Evolutionary conservation across 2,797 vertebrate genomes (phyloP).

Genomic region (Myripristis jacobus): DNA sequence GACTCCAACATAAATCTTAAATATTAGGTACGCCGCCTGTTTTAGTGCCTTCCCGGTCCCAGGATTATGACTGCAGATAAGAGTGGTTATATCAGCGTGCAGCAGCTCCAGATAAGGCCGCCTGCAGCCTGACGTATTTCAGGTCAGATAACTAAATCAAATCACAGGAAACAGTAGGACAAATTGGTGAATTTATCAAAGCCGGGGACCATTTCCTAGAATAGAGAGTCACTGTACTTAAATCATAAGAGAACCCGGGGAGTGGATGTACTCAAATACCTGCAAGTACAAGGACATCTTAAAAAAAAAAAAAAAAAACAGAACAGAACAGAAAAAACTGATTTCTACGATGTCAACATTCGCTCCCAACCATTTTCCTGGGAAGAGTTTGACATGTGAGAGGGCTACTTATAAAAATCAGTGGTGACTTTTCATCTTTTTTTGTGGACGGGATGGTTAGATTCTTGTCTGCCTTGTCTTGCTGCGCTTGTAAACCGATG

Average conservation of each 20-base stretch:
- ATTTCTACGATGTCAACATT: not conserved
- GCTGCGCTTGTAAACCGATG: conserved; percentile 63
- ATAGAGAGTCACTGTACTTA: not conserved
- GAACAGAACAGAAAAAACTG: no score
- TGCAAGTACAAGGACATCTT: no score
- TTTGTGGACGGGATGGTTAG: not conserved
- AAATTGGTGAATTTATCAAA: conserved; percentile 3
- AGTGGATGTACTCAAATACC: no score
- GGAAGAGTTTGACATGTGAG: conserved; percentile 23
- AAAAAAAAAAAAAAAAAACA: no score
- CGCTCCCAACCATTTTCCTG: not conserved
- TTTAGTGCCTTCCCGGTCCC: conserved; percentile 13
- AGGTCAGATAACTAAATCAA: conserved; percentile 22
- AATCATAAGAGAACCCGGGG: not conserved
- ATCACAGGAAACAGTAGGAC: conserved; percentile 9
- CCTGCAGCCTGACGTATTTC: conserved; percentile 11
- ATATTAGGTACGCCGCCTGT: conserved; percentile 23
- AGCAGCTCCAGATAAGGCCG: conserved; percentile 48
- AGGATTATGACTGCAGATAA: conserved; percentile 55
- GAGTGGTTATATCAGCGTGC: conserved; percentile 26
- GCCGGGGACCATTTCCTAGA: not conserved
- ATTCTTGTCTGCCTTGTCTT: conserved; percentile 34
- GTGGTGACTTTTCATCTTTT: conserved; percentile 22
- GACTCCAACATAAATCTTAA: conserved; percentile 48
- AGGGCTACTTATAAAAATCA: conserved; percentile 26